These are phyloP conservation scores for Drosophila watanabei DNA, from an alignment of 1,140 invertebrate genomes.

Conservation along the genomic window DNA sequence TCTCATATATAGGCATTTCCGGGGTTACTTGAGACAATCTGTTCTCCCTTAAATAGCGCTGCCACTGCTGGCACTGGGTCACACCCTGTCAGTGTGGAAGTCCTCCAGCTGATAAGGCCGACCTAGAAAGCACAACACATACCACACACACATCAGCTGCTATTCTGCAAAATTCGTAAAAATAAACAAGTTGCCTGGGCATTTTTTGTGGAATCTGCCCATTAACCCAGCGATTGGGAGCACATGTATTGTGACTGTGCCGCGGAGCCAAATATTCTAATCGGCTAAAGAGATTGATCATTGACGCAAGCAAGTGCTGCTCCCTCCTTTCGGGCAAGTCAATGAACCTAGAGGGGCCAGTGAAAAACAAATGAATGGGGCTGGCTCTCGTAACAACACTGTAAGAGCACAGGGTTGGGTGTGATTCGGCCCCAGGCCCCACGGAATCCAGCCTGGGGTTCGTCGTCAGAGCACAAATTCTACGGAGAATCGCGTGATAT, in stretches of 20 bases:
- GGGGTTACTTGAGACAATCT: slow-evolving; percentile 21
- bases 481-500: slow-evolving; percentile 78
- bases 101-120: slow-evolving; percentile 20
- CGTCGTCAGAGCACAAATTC: slow-evolving; percentile 70
- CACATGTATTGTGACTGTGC: slow-evolving; percentile 25
- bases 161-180: slow-evolving; percentile 18
- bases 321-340: slow-evolving; percentile 30
- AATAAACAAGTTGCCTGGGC: slow-evolving; percentile 23
- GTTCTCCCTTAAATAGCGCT: slow-evolving; percentile 7
- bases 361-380: slow-evolving; percentile 35
- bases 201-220: slow-evolving; percentile 27
- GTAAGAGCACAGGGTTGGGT: slow-evolving; percentile 27
- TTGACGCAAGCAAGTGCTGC: slow-evolving; percentile 55
- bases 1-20: slow-evolving; percentile 4
- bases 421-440: slow-evolving; percentile 17
- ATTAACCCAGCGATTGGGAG: slow-evolving; percentile 36
- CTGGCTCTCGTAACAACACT: slow-evolving; percentile 42
- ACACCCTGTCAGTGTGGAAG: slow-evolving; percentile 15
- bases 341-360: slow-evolving; percentile 45
- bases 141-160: slow-evolving; percentile 38
- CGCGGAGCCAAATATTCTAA: slow-evolving; percentile 34
- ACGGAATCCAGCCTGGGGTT: slow-evolving; percentile 31
- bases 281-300: slow-evolving; percentile 56
- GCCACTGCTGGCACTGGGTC: slow-evolving; percentile 22
- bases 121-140: slow-evolving; percentile 11